Percentiles rank a stretch among this genome's conserved stretches.
phyloP scores from a whole-genome alignment of 2,888 invertebrate species.

The Amphipoea lucens region DNA sequence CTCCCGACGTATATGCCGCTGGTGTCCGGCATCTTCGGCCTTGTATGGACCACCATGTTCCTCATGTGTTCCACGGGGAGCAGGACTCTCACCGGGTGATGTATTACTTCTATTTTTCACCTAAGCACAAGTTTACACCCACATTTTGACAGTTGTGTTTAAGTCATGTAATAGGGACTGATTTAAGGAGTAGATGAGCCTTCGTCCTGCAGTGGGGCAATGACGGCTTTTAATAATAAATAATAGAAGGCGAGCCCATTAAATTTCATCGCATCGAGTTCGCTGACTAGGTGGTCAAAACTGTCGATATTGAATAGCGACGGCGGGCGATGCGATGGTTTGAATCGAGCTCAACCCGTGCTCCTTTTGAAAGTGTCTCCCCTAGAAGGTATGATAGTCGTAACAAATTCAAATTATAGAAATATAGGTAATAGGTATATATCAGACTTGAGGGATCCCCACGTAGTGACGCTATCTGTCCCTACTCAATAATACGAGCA shows the following conservation, averaged over 20 bases:
- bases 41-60: conserved; percentile 88
- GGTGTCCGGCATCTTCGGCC: conserved; percentile 86
- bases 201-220: not conserved
- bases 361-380: not conserved
- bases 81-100: conserved; percentile 84
- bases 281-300: too few relatives aligned
- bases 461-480: not conserved
- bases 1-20: conserved; percentile 86
- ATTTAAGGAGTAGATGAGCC: not conserved
- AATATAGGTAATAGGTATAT: not conserved
- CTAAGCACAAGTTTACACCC: not conserved
- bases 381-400: not conserved
- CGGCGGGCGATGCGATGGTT: not conserved
- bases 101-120: conserved; percentile 20
- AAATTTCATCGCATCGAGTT: too few relatives aligned
- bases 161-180: not conserved
- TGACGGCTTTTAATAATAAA: too few relatives aligned
- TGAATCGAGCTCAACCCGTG: not conserved
- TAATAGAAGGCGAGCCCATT: too few relatives aligned
- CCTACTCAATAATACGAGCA: not conserved
- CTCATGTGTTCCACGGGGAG: conserved; percentile 89
- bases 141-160: not conserved
- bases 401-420: not conserved
- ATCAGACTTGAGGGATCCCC: not conserved
- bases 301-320: not conserved